phyloP scores from a whole-genome alignment of 2,113 vertebrate species.

The Phalacrocorax carbo region DNA sequence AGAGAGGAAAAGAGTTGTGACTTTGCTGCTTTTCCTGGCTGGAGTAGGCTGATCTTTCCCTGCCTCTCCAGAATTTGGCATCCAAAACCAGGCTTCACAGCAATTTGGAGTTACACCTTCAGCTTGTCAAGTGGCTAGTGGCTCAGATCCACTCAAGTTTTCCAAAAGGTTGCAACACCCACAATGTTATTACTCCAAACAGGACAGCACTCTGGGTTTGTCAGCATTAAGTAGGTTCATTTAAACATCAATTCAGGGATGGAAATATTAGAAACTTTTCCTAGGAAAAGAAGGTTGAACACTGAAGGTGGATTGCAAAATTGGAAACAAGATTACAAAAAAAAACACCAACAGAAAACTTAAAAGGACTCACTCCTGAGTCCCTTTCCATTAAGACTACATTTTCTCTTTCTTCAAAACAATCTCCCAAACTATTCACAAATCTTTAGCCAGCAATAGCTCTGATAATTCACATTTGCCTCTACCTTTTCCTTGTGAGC shows the following conservation, averaged over 20 bases:
- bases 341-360: background rate
- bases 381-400: background rate
- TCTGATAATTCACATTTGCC: background rate
- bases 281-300: background rate
- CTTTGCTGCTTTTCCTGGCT: background rate
- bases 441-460: background rate
- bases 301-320: background rate
- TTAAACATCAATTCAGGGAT: background rate
- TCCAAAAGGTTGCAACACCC: background rate
- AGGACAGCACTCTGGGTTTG: background rate
- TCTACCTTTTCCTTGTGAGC: background rate
- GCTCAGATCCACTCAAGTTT: background rate
- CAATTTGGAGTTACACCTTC: background rate
- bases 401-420: background rate
- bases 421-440: background rate
- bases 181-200: background rate
- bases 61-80: background rate
- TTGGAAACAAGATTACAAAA: background rate
- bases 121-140: background rate
- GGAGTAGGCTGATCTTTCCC: background rate
- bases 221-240: background rate
- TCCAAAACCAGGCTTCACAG: background rate
- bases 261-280: background rate
- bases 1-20: background rate
- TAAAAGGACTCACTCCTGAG: background rate